Conservation (phyloP, 2,113 vertebrate species). For the Trichomycterus rosablanca region DNA sequence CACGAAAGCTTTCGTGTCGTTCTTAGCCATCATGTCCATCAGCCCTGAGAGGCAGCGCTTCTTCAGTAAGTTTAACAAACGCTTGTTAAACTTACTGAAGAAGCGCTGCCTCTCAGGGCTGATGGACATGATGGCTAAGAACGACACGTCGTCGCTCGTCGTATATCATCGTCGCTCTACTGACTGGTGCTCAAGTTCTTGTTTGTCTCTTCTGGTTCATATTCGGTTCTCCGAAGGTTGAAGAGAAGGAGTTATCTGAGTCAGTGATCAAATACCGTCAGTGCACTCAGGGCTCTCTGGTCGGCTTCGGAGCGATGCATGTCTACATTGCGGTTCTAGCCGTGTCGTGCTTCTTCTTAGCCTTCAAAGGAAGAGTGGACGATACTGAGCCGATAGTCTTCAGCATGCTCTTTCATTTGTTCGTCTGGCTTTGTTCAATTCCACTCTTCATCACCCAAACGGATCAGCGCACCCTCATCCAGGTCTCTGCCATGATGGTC, state of each 20-base stretch:
- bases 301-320: constrained; percentile 59
- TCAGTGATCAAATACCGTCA: background rate
- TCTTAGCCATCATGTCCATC: constrained; percentile 52
- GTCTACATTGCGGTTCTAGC: constrained; percentile 59
- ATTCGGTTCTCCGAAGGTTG: constrained; percentile 43
- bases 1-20: constrained; percentile 53
- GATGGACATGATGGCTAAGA: too few relatives aligned
- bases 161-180: constrained; percentile 37
- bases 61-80: constrained; percentile 49
- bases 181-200: constrained; percentile 47
- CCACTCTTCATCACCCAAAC: constrained; percentile 30
- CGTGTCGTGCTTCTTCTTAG: constrained; percentile 59
- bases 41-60: constrained; percentile 25
- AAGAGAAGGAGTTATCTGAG: background rate
- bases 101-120: too few relatives aligned
- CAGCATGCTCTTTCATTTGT: constrained; percentile 62
- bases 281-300: constrained; percentile 51
- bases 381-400: constrained; percentile 64
- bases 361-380: constrained; percentile 59
- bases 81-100: too few relatives aligned
- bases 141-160: too few relatives aligned
- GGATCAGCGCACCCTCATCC: background rate
- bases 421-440: constrained; percentile 44
- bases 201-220: constrained; percentile 59
- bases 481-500: constrained; percentile 18